These are phyloP conservation scores for Eclectus roratus DNA, from an alignment of 2,113 vertebrate genomes.

Conservation along the genomic window DNA sequence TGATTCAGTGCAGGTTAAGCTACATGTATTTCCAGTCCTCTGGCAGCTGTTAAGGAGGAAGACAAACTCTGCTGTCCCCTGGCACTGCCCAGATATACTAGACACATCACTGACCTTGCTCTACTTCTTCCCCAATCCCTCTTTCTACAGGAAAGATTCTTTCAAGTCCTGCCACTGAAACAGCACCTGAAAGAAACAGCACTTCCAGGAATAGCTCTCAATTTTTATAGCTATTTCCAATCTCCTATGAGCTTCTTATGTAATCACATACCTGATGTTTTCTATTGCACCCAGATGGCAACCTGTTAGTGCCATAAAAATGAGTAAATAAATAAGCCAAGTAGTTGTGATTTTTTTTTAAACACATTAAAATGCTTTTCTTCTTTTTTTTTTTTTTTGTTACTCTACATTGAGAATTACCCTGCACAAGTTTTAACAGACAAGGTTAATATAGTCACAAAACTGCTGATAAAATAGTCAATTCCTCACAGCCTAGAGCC, in stretches of 20 bases:
- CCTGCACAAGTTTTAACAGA: neutral
- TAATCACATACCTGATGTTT: neutral
- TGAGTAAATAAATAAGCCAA: neutral
- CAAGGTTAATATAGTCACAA: neutral
- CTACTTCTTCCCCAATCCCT: neutral
- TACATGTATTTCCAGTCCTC: neutral
- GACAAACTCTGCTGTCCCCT: neutral
- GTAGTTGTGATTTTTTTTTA: neutral
- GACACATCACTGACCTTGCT: neutral
- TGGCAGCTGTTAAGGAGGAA: neutral
- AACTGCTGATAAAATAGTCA: neutral
- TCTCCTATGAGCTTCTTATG: neutral
- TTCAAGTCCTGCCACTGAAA: neutral
- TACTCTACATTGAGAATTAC: neutral
- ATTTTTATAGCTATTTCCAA: neutral
- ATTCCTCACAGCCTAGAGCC: fast-evolving
- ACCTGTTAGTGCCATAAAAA: neutral
- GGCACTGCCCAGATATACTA: too few species aligned
- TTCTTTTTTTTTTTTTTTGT: neutral
- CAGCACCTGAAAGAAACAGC: neutral
- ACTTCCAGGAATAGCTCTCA: neutral
- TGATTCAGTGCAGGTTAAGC: neutral
- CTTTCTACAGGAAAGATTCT: neutral
- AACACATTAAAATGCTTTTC: neutral
- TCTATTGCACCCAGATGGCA: neutral